phyloP scores from a whole-genome alignment of 2,797 vertebrate genomes.

The Microctenopoma stevenorrisi region DNA sequence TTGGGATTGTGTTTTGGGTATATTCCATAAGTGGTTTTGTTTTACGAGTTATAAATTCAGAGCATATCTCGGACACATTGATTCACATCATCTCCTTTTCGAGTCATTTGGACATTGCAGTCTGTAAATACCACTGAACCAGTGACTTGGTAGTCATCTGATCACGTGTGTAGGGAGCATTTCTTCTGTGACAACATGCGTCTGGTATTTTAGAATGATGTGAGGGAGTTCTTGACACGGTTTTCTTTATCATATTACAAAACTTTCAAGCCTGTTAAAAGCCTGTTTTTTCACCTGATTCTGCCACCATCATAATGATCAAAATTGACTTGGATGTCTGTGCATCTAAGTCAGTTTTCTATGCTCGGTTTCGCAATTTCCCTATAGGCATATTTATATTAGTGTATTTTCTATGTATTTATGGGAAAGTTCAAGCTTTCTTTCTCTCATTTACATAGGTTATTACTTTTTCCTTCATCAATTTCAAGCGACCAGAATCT shows the following conservation, averaged over 20 bases:
- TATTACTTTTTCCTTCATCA: constrained; percentile 38
- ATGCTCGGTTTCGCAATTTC: constrained; percentile 29
- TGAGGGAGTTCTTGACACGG: constrained; percentile 20
- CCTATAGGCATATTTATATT: constrained; percentile 56
- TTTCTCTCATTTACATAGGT: constrained; percentile 28
- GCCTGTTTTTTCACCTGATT: background rate
- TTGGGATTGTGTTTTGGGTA: background rate
- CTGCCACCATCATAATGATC: constrained; percentile 11
- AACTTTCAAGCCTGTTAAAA: background rate
- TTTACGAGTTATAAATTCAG: constrained; percentile 5
- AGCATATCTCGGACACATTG: background rate
- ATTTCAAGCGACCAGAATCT: constrained; percentile 63
- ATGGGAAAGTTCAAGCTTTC: constrained; percentile 34
- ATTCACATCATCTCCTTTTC: constrained; percentile 11
- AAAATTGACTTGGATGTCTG: constrained; percentile 4
- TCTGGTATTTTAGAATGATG: constrained; percentile 47
- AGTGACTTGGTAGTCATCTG: constrained; percentile 39
- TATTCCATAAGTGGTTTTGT: constrained; percentile 27
- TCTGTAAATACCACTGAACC: constrained; percentile 15
- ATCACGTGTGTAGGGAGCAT: constrained; percentile 25
- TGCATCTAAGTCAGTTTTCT: too few species aligned
- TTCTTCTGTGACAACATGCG: constrained; percentile 62
- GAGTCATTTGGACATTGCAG: constrained; percentile 24
- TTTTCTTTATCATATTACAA: background rate
- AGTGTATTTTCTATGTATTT: constrained; percentile 57